Conservation (phyloP, 2,888 invertebrate species). For the Leptinotarsa rubiginosa region DNA sequence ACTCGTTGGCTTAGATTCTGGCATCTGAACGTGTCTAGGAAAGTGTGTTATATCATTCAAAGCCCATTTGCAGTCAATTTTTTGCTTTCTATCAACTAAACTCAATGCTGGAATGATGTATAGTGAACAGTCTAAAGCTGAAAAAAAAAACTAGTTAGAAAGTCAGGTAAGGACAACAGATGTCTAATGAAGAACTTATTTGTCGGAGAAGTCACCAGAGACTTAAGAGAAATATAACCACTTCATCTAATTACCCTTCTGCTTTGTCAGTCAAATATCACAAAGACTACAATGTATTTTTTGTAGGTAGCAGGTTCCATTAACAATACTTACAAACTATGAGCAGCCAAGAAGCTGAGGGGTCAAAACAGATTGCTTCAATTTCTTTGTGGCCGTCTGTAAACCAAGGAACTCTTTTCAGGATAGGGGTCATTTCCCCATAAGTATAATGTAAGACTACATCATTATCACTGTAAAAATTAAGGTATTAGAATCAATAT, state of each 20-base stretch:
- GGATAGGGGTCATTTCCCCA: conserved; percentile 62
- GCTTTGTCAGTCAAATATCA: no score
- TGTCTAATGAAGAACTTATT: no score
- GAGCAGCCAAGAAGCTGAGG: conserved; percentile 82
- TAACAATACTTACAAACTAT: conserved; percentile 68
- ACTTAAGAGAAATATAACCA: no score
- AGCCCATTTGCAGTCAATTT: conserved; percentile 72
- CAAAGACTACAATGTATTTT: no score
- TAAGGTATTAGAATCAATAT: not conserved
- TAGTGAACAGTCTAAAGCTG: conserved; percentile 71
- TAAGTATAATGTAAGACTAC: conserved; percentile 64
- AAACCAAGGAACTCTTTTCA: conserved; percentile 65
- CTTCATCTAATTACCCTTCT: no score
- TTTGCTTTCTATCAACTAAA: conserved; percentile 69
- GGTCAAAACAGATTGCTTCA: conserved; percentile 85
- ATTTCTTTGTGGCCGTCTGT: conserved; percentile 66
- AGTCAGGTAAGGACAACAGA: not conserved
- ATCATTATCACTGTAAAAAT: conserved; percentile 59
- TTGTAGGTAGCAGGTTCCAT: no score
- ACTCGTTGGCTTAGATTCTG: conserved; percentile 70
- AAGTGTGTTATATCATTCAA: conserved; percentile 71
- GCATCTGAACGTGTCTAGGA: conserved; percentile 61
- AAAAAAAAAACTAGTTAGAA: conserved; percentile 45
- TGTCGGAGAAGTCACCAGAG: no score
- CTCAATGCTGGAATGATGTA: conserved; percentile 73